A percentile compares a stretch with the other conserved stretches of the same genome.
Conservation (phyloP, 2,888 invertebrate genomes). For the Leptothorax acervorum region DNA sequence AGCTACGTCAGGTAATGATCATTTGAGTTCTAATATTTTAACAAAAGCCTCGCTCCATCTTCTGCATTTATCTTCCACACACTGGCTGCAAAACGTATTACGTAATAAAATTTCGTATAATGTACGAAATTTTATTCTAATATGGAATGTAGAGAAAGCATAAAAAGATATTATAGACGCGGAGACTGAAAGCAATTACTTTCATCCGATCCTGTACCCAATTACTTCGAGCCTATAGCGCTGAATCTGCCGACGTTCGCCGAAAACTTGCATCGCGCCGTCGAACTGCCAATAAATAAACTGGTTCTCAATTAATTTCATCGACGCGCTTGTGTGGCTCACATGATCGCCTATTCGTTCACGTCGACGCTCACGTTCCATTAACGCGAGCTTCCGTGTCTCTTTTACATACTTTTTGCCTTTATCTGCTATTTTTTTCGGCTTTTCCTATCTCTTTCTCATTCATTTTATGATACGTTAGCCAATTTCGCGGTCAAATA, state of each 20-base stretch:
- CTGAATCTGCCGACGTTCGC: conserved; percentile 70
- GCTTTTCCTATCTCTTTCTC: neutral
- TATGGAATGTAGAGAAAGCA: neutral
- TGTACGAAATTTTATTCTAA: neutral
- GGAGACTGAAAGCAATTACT: conserved; percentile 28
- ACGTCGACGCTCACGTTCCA: conserved; percentile 61
- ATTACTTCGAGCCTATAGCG: conserved; percentile 2
- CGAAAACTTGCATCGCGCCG: conserved; percentile 66
- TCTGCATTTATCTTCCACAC: neutral
- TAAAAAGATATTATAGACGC: neutral
- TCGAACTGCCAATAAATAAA: conserved; percentile 72
- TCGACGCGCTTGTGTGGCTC: conserved; percentile 59
- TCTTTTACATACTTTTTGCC: neutral
- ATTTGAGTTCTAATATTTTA: conserved; percentile 19
- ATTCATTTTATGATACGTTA: neutral
- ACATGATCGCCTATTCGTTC: conserved; percentile 63
- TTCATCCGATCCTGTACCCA: neutral
- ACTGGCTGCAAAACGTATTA: neutral
- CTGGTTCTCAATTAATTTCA: conserved; percentile 78
- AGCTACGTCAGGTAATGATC: conserved; percentile 26
- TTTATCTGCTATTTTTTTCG: neutral
- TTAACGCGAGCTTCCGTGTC: conserved; percentile 61
- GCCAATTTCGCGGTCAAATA: neutral
- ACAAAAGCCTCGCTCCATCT: neutral
- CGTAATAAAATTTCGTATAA: no score